These are phyloP conservation scores for Andinoacara biseriatus DNA, from an alignment of 2,113 vertebrate species.

Conservation along the genomic window DNA sequence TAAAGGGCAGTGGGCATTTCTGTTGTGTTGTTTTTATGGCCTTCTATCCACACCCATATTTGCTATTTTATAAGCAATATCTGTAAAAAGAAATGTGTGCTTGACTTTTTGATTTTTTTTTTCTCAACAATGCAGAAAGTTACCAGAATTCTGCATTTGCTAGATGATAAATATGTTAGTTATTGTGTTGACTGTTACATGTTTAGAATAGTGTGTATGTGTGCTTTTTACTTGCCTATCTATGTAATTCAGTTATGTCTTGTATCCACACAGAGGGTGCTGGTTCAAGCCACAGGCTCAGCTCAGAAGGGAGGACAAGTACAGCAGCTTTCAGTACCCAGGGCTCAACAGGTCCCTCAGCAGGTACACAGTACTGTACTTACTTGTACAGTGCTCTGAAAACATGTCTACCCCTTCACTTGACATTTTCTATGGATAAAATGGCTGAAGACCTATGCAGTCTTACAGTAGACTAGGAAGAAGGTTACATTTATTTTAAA, in stretches of 20 bases:
- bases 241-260: conserved; percentile 72
- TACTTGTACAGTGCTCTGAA: conserved; percentile 68
- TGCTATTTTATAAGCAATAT: not conserved
- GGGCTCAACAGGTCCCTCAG: conserved; percentile 91
- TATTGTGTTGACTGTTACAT: conserved; percentile 34
- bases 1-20: not conserved
- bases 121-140: not conserved
- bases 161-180: conserved; percentile 3
- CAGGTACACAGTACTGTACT: conserved; percentile 87
- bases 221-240: conserved; percentile 52
- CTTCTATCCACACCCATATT: not conserved
- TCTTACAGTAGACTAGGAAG: not conserved
- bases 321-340: conserved; percentile 89
- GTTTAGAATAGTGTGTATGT: conserved; percentile 38
- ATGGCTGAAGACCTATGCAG: not conserved
- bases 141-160: not conserved
- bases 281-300: conserved; percentile 91
- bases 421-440: not conserved
- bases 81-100: not conserved
- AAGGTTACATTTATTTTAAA: conserved; percentile 1
- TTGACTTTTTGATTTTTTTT: not conserved
- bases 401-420: conserved; percentile 37
- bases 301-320: conserved; percentile 90
- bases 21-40: not conserved
- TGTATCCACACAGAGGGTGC: conserved; percentile 87